These are phyloP conservation scores for Ormyrus thymus DNA, from an alignment of 2,888 invertebrate genomes.

Conservation along the genomic window DNA sequence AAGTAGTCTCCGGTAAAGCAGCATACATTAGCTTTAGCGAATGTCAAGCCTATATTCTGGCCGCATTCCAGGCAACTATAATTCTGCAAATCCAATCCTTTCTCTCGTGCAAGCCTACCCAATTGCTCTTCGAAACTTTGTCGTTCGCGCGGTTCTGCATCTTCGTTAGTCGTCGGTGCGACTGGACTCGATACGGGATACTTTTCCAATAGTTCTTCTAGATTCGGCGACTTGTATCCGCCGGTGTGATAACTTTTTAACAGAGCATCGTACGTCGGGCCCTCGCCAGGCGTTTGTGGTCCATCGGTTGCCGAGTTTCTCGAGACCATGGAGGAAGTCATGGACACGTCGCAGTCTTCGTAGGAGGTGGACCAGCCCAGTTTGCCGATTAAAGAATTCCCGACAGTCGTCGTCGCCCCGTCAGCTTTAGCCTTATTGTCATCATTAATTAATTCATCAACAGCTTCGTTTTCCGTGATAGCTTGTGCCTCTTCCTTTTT, in stretches of 20 bases:
- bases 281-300: slow-evolving; percentile 68
- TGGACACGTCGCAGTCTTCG: slow-evolving; percentile 77
- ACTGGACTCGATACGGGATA: slow-evolving; percentile 55
- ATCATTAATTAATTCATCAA: not conserved
- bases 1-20: slow-evolving; percentile 91
- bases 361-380: slow-evolving; percentile 81
- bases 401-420: slow-evolving; percentile 71
- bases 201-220: slow-evolving; percentile 79
- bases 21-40: slow-evolving; percentile 83
- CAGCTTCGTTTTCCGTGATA: too few species aligned
- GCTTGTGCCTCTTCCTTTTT: not conserved
- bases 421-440: slow-evolving; percentile 25
- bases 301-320: slow-evolving; percentile 76
- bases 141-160: slow-evolving; percentile 28
- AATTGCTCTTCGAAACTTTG: slow-evolving; percentile 79
- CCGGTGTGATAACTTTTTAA: slow-evolving; percentile 78
- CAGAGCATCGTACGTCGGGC: slow-evolving; percentile 79
- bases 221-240: slow-evolving; percentile 76
- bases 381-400: slow-evolving; percentile 81
- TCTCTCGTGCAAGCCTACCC: slow-evolving; percentile 83
- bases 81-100: slow-evolving; percentile 90
- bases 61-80: slow-evolving; percentile 89
- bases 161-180: not conserved
- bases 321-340: slow-evolving; percentile 77
- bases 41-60: slow-evolving; percentile 80